phyloP scores from a whole-genome alignment of 1,140 invertebrate genomes.

The Arion vulgaris region DNA sequence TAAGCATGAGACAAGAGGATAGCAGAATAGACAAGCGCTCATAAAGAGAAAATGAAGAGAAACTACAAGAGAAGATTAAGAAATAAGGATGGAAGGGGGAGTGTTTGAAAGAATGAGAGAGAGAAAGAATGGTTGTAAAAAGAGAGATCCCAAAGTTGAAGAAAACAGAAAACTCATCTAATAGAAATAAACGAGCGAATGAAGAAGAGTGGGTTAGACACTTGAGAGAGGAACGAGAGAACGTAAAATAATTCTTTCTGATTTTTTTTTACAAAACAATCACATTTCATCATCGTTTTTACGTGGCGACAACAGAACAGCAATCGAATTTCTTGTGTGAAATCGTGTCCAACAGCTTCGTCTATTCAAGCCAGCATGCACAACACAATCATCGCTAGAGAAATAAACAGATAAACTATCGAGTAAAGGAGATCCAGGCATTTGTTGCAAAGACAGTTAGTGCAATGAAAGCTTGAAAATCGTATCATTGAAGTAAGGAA shows the following conservation, averaged over 20 bases:
- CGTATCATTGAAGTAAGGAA: too few species aligned
- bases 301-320: neutral
- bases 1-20: too few species aligned
- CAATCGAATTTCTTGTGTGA: constrained; percentile 10
- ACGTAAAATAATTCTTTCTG: too few species aligned
- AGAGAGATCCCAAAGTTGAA: neutral
- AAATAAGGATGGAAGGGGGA: neutral
- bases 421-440: too few species aligned
- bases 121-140: neutral
- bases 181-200: neutral
- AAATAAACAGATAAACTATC: too few species aligned
- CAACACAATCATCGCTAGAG: too few species aligned
- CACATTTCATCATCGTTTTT: constrained; percentile 16
- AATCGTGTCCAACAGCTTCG: neutral
- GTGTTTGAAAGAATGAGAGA: neutral
- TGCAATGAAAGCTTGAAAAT: too few species aligned
- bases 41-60: too few species aligned
- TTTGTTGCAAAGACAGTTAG: too few species aligned
- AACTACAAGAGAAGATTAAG: neutral
- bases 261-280: constrained; percentile 2
- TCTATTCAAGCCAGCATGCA: neutral
- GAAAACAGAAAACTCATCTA: neutral
- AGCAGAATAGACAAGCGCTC: too few species aligned
- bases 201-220: neutral
- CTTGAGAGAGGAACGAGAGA: neutral